Conservation (phyloP, 2,797 vertebrate species). For the Tangara arthus region DNA sequence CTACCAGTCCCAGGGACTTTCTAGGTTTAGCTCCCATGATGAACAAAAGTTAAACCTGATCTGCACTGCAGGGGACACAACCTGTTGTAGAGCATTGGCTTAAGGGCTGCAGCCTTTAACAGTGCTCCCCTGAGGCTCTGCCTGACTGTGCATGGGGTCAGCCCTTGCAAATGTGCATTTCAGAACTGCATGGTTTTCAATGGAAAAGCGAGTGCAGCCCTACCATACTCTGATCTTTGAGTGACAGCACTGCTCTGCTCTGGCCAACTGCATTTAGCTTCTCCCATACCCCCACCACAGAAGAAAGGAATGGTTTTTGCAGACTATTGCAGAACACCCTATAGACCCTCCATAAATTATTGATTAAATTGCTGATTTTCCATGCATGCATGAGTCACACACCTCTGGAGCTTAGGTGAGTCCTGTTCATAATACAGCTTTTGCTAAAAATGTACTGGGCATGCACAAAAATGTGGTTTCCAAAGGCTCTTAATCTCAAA, state of each 20-base stretch:
- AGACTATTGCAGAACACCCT: not conserved
- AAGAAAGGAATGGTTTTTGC: not conserved
- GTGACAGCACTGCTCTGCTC: not conserved
- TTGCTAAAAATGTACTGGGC: not conserved
- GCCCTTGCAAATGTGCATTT: not conserved
- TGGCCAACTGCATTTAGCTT: not conserved
- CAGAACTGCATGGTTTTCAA: not conserved
- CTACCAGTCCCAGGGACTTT: not conserved
- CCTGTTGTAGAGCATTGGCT: not conserved
- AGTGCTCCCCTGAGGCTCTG: not conserved
- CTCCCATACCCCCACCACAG: not conserved
- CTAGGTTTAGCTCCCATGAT: not conserved
- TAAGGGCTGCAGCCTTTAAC: not conserved
- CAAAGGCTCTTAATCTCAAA: not conserved
- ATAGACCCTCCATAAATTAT: not conserved
- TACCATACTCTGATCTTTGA: not conserved
- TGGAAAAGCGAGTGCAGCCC: not conserved
- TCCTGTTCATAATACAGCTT: not conserved
- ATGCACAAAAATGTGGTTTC: not conserved
- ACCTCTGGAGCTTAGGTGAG: constrained; percentile 7
- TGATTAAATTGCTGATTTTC: constrained; percentile 24
- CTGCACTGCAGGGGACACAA: not conserved
- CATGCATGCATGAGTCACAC: not conserved
- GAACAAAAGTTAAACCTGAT: not conserved
- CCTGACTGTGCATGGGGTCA: not conserved